These are phyloP conservation scores for Cyclura pinguis DNA, from an alignment of 2,797 vertebrate genomes.

Conservation along the genomic window DNA sequence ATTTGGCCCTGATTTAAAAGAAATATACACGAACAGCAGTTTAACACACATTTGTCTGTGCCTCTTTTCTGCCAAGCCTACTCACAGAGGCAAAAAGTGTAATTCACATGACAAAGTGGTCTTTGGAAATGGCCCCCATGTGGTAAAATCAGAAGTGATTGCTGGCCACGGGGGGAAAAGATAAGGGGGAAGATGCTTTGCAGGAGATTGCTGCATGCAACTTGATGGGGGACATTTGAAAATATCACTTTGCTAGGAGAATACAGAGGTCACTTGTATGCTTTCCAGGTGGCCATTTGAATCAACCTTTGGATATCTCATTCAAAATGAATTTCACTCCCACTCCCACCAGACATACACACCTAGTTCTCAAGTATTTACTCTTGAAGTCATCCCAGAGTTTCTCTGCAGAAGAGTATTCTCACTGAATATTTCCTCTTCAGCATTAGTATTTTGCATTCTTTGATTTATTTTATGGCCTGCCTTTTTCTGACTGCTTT, in stretches of 20 bases:
- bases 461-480: too few relatives aligned
- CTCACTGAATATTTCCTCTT: background rate
- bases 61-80: background rate
- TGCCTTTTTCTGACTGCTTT: too few relatives aligned
- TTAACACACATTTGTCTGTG: background rate
- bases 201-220: background rate
- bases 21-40: constrained; percentile 3
- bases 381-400: background rate
- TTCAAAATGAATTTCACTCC: background rate
- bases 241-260: background rate
- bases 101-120: background rate
- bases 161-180: background rate
- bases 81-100: background rate
- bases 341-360: too few relatives aligned
- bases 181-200: background rate
- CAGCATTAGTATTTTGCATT: background rate
- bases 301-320: background rate
- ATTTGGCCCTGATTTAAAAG: constrained; percentile 41
- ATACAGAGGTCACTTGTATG: background rate
- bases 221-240: background rate
- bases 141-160: background rate
- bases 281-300: background rate
- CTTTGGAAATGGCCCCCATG: background rate
- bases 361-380: background rate
- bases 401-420: background rate